Conservation (phyloP, 2,113 vertebrate genomes). For the Mellivora capensis region DNA sequence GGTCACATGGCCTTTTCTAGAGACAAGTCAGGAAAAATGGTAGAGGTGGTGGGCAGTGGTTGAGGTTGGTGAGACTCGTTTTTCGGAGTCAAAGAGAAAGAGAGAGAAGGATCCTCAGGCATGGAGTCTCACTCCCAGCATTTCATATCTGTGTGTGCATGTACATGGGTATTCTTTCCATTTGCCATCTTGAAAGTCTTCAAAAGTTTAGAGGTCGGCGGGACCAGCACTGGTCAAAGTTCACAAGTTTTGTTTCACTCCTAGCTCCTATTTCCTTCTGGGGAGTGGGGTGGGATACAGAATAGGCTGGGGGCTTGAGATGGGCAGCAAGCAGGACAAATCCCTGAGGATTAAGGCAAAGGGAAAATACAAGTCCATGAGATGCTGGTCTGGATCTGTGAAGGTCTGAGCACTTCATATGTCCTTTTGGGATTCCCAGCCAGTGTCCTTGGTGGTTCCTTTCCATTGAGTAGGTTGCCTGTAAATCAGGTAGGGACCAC, state of each 20-base stretch:
- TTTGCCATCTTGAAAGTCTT: not conserved
- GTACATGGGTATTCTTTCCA: not conserved
- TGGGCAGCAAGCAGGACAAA: fast-evolving
- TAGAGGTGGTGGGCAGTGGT: fast-evolving
- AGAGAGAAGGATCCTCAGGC: not conserved
- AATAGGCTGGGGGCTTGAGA: not conserved
- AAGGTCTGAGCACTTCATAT: not conserved
- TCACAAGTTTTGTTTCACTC: not conserved
- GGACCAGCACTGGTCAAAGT: not conserved
- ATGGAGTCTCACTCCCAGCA: not conserved
- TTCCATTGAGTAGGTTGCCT: not conserved
- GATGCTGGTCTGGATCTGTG: not conserved
- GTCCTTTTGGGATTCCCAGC: not conserved
- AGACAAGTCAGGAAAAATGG: not conserved
- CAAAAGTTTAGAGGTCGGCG: not conserved
- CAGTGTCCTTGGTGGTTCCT: not conserved
- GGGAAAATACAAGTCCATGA: not conserved
- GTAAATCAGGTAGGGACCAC: slow-evolving; percentile 36
- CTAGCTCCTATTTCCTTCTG: not conserved
- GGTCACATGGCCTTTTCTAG: not conserved
- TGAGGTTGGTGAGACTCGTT: not conserved
- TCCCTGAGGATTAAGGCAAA: not conserved
- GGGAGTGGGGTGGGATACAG: not conserved
- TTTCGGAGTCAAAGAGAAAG: not conserved
- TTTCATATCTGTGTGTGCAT: not conserved